phyloP scores from a whole-genome alignment of 2,797 vertebrate genomes.

The Centroberyx gerrardi region DNA sequence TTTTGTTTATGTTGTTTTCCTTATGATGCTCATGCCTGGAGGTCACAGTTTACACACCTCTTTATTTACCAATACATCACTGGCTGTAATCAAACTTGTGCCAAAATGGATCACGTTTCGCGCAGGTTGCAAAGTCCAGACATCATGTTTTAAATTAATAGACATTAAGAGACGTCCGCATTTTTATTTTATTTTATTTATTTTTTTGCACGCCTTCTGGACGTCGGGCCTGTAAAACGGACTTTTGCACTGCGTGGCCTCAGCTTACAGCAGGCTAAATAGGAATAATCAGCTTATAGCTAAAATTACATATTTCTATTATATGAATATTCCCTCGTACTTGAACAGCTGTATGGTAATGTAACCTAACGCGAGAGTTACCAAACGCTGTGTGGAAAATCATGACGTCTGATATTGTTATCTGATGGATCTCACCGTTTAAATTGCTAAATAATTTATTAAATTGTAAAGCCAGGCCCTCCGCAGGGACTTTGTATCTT shows the following conservation, averaged over 20 bases:
- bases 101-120: too few relatives aligned
- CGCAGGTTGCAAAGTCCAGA: too few relatives aligned
- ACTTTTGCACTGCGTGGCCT: not conserved
- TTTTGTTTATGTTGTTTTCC: too few relatives aligned
- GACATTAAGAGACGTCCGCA: not conserved
- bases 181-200: not conserved
- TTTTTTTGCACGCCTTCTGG: not conserved
- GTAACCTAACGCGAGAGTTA: conserved; percentile 52
- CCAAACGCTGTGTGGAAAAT: conserved; percentile 65
- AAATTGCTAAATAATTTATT: conserved; percentile 89
- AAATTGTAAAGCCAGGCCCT: conserved; percentile 80
- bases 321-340: conserved; percentile 5
- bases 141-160: too few relatives aligned
- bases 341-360: conserved; percentile 57
- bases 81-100: too few relatives aligned
- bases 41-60: too few relatives aligned
- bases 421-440: conserved; percentile 83
- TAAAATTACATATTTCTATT: not conserved
- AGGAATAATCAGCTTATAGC: not conserved
- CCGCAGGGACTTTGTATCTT: conserved; percentile 85
- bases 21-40: too few relatives aligned
- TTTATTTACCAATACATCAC: too few relatives aligned
- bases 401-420: conserved; percentile 69
- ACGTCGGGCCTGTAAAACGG: not conserved
- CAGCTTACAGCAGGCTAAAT: not conserved